Conservation (phyloP, 2,888 invertebrate genomes). For the Xylota segnis region DNA sequence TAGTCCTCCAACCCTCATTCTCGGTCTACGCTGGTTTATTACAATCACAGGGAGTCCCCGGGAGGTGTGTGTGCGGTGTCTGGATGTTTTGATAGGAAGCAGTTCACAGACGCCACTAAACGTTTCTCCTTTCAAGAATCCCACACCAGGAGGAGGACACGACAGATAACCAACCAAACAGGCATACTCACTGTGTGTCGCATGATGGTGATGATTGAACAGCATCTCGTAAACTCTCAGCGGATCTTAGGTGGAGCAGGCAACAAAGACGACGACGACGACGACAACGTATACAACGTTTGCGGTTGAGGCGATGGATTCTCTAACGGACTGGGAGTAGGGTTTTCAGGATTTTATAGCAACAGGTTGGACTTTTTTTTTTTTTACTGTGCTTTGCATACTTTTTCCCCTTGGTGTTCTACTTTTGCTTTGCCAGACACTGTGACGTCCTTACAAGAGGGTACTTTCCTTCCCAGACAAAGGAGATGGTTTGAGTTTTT, state of each 20-base stretch:
- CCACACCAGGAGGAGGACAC: constrained; percentile 34
- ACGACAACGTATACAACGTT: constrained; percentile 24
- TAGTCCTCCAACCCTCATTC: constrained; percentile 48
- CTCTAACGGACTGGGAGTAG: constrained; percentile 32
- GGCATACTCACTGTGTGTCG: constrained; percentile 35
- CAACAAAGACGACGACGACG: neutral
- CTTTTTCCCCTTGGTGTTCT: constrained; percentile 41
- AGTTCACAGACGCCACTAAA: constrained; percentile 41
- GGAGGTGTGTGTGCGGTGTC: constrained; percentile 45
- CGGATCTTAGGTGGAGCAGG: constrained; percentile 40
- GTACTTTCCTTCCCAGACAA: constrained; percentile 2
- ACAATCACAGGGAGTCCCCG: constrained; percentile 67
- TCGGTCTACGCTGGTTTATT: constrained; percentile 53
- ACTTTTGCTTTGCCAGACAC: constrained; percentile 46
- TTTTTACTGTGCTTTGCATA: constrained; percentile 41
- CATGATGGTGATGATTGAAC: constrained; percentile 73
- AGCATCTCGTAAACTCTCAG: constrained; percentile 61
- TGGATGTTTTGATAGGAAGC: constrained; percentile 61
- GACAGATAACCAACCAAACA: constrained; percentile 48
- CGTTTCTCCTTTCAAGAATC: constrained; percentile 26
- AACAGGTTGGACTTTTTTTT: constrained; percentile 53
- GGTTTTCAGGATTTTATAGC: constrained; percentile 41
- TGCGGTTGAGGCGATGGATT: constrained; percentile 57
- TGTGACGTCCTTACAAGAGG: constrained; percentile 42
- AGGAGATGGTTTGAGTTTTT: constrained; percentile 8